Conservation (phyloP, 2,113 vertebrate genomes). For the Phyllostomus discolor region DNA sequence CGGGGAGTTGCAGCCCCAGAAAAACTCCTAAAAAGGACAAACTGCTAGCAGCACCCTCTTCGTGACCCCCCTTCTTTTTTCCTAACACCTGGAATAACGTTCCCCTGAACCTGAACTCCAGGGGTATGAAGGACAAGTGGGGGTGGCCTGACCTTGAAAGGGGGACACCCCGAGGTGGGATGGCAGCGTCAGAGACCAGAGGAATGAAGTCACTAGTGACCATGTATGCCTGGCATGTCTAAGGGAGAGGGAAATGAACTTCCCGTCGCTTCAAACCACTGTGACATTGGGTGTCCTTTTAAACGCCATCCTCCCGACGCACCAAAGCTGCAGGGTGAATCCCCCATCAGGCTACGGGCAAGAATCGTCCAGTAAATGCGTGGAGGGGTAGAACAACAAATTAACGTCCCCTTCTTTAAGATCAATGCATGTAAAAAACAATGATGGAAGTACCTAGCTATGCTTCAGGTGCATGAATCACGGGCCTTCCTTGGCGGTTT, state of each 20-base stretch:
- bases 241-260: background rate
- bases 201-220: background rate
- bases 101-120: background rate
- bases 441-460: background rate
- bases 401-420: too few species aligned
- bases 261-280: background rate
- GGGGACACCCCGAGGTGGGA: background rate
- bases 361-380: too few species aligned
- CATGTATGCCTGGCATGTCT: background rate
- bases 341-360: too few species aligned
- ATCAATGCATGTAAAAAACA: too few species aligned
- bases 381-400: too few species aligned
- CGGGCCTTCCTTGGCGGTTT: background rate
- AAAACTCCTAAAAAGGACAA: background rate
- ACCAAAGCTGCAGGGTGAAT: too few species aligned
- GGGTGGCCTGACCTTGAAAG: background rate
- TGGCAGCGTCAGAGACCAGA: background rate
- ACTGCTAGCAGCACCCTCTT: too few species aligned
- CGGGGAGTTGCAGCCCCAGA: background rate
- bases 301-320: too few species aligned
- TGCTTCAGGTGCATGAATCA: background rate
- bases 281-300: background rate
- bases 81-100: background rate
- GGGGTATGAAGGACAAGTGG: background rate
- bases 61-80: background rate